These are phyloP conservation scores for Auanema freiburgensis DNA, from an alignment of 2,888 invertebrate genomes.

Conservation along the genomic window DNA sequence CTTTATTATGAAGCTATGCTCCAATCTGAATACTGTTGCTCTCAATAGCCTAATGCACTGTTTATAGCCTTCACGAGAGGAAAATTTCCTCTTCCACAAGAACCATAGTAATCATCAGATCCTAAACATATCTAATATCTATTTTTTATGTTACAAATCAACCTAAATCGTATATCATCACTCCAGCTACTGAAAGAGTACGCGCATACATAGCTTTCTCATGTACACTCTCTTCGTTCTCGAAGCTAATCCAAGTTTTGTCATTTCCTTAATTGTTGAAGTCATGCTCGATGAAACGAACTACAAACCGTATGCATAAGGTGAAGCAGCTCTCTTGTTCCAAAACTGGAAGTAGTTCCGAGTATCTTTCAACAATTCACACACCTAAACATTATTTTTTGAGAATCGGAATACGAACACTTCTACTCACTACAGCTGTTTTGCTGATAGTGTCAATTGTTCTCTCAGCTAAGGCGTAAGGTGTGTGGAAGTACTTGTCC, in stretches of 20 bases:
- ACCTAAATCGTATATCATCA: constrained; percentile 29
- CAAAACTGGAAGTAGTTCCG: constrained; percentile 64
- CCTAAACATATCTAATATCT: constrained; percentile 21
- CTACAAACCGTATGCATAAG: constrained; percentile 64
- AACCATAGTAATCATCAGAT: constrained; percentile 27
- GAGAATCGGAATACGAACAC: no score
- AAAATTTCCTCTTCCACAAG: constrained; percentile 27
- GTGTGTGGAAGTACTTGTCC: constrained; percentile 61
- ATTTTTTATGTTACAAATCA: neutral
- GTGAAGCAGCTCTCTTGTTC: constrained; percentile 76
- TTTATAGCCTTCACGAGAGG: constrained; percentile 19
- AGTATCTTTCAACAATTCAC: constrained; percentile 14
- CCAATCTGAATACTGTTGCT: no score
- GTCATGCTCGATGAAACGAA: neutral
- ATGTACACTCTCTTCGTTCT: constrained; percentile 69
- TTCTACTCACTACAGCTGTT: constrained; percentile 3
- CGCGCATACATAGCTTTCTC: constrained; percentile 72
- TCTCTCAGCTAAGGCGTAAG: constrained; percentile 35
- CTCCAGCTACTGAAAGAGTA: constrained; percentile 19
- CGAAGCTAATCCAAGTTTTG: constrained; percentile 82
- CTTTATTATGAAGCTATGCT: no score
- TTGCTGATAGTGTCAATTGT: constrained; percentile 6
- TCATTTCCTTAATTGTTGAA: constrained; percentile 64
- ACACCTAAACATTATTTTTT: constrained; percentile 17
- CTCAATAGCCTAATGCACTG: neutral